phyloP scores from a whole-genome alignment of 2,888 invertebrate species.

The Ectemnius cavifrons region DNA sequence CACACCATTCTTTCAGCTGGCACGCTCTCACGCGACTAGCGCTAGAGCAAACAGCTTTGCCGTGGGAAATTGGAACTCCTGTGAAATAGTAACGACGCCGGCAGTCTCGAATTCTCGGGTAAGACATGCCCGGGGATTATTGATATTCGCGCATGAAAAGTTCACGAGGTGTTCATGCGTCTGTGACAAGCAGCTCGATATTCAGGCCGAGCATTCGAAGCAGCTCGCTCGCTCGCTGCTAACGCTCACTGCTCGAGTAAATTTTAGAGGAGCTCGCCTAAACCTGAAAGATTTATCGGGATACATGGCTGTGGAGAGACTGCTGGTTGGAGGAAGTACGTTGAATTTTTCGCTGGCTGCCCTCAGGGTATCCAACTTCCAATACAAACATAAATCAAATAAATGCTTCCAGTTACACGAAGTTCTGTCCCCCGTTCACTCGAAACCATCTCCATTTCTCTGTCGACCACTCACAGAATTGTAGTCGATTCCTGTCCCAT shows the following conservation, averaged over 20 bases:
- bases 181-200: conserved; percentile 29
- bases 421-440: no score
- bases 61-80: conserved; percentile 10
- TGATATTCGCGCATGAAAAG: conserved; percentile 37
- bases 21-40: no score
- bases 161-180: conserved; percentile 40
- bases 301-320: conserved; percentile 26
- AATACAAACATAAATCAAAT: conserved; percentile 15
- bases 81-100: conserved; percentile 34
- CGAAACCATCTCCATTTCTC: no score
- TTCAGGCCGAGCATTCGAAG: conserved; percentile 26
- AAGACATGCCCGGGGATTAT: conserved; percentile 14
- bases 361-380: not conserved
- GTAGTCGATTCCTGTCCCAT: no score
- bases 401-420: no score
- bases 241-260: conserved; percentile 37
- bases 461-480: no score
- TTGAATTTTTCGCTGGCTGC: conserved; percentile 23
- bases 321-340: conserved; percentile 20
- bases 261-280: conserved; percentile 38
- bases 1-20: no score
- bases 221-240: not conserved
- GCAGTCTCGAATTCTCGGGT: not conserved
- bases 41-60: no score
- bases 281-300: conserved; percentile 50